Evolutionary conservation across 1,140 invertebrate genomes (phyloP), one percentile per base, ranked within the genome.

Genomic region (Drosophila orosa): DNA sequence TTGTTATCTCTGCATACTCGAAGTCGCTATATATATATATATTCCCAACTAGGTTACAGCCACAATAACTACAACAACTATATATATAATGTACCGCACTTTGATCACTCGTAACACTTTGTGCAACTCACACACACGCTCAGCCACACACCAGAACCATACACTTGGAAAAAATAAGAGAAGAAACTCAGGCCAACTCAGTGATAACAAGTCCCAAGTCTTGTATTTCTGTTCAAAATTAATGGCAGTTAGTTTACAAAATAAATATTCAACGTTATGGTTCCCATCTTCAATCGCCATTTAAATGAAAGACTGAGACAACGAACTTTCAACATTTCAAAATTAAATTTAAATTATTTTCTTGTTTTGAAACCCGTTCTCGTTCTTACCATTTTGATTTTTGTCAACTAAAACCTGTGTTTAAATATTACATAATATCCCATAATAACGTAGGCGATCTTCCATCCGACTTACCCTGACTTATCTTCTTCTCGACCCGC

Each of bases 251-350:
- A n/a, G n/a, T 8, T 29, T 6, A 12, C 24, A 3, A 25, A 52
- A 12, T 13, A n/a, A n/a, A 19, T 33, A 27, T 55, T 48, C 17
- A 17, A 45, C 33, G 31, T 35, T 6, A 42, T 19, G 27, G 17
- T 15, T 33, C 29, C 29, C 48, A 33, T 31, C 27, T 29, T 31
- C 9, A 7, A 17, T 35, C 8, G 2, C 15, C 37, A 7, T 13
- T 17, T 17, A 78, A 87, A 77, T 52, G 19, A 89, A 86, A 83
- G 84, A 86, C 84, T 89, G 69, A 89, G 84, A 72, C 77, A 78
- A 74, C 84, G 40, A 87, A 87, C 84, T 80, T 57, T 39, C 24
- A 66, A 68, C 12, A 52, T 29, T 48, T 17, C n/a, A 33, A 40
- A 74, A 73, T 22, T 44, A 8, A 35, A 27, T 45, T 40, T 29